Conservation (phyloP, 2,888 invertebrate genomes). For the Dryadula phaetusa region DNA sequence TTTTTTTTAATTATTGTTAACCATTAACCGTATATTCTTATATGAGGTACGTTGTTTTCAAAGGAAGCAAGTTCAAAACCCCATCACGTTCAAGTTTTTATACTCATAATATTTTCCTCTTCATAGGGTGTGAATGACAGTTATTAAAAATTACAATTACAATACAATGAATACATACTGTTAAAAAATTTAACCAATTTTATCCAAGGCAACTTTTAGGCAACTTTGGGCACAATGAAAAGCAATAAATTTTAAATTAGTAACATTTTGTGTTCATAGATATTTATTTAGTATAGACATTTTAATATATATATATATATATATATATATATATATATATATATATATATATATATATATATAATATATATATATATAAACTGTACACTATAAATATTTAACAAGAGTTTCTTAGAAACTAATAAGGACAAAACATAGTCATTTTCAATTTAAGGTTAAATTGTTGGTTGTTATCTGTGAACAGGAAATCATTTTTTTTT, state of each 20-base stretch:
- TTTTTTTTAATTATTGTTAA: too few relatives aligned
- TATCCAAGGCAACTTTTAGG: too few relatives aligned
- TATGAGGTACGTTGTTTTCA: too few relatives aligned
- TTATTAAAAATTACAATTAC: too few relatives aligned
- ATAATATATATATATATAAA: neutral
- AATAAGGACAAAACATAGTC: constrained; percentile 14
- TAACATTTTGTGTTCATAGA: neutral
- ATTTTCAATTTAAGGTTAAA: constrained; percentile 8
- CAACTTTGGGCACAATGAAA: neutral
- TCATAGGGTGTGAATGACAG: too few relatives aligned
- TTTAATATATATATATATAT: neutral
- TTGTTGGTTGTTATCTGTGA: constrained; percentile 8
- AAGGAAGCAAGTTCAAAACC: too few relatives aligned
- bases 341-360: neutral
- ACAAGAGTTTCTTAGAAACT: constrained; percentile 17
- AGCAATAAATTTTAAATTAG: neutral
- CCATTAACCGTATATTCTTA: too few relatives aligned
- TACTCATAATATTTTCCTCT: too few relatives aligned
- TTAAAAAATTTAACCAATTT: too few relatives aligned
- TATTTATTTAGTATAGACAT: neutral
- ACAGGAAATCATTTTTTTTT: constrained; percentile 9
- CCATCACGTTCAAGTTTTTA: too few relatives aligned
- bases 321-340: neutral
- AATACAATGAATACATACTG: too few relatives aligned
- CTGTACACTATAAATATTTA: constrained; percentile 11